Base-by-base conservation (phyloP, 2,113 vertebrate species). In the Oreochromis spilurus region DNA sequence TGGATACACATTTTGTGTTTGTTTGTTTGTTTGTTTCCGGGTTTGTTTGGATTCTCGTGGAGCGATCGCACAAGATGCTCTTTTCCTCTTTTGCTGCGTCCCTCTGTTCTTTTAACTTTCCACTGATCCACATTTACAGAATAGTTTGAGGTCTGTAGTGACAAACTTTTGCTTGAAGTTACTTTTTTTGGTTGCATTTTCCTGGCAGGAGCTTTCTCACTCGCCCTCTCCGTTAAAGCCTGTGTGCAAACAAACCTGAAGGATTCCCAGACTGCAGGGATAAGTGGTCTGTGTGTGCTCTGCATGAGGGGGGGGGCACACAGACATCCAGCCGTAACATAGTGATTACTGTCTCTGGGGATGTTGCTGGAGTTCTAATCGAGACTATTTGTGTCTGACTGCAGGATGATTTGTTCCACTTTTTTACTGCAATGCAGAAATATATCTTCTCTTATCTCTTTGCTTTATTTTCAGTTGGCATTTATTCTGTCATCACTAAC, bases 391-490 rank as follows among this genome's bases (percentile, higher is more conserved):
- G 24, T 75, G 43, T 50, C 70, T 75, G 24, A 75, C 24, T 29
- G 67, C 38, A 1, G 21, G 40, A 45, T 2, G 67, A 75, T 29
- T 31, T 31, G 6, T 31, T 75, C 24, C 26, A 29, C 9, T 75
- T 29, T 75, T 75, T 29, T 75, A 7, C 14, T 75, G 43, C 9
- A 31, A 19, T 17, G 45, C 45, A 29, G 70, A 29, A 75, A 19
- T 75, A 5, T 31, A 50, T 48, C 40, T 75, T 65, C 19, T n/a
- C 9, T 17, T 24, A 17, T 72, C 67, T 26, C 0, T 45, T 72
- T 45, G 21, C 13, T 26, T 16, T 45, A 16, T 17, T 48, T 17
- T 0, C 1, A 29, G 5, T 17, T 45, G 40, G 21, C 40, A 26
- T 72, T 26, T 72, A 26, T 26, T 45, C 21, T 26, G 21, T 26